Percentiles rank a stretch among this genome's conserved stretches.
Evolutionary conservation across 2,888 invertebrate genomes (phyloP).

Genomic region (Camptogramma bilineatum): DNA sequence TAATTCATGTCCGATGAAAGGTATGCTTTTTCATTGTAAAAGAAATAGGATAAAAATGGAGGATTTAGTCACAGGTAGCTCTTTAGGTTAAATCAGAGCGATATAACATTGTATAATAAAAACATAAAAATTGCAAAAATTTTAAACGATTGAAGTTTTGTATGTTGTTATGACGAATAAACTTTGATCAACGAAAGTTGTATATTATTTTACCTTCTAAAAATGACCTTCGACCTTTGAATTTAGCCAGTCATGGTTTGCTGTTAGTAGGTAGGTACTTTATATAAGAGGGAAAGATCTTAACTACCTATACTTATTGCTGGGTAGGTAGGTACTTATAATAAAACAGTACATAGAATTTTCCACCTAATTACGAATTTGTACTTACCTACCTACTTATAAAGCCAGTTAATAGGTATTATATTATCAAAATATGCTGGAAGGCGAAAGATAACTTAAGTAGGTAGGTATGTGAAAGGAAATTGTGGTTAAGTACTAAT

Average conservation of each 20-base stretch:
- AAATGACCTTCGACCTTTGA: background rate
- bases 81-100: constrained; percentile 68
- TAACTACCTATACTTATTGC: too few species aligned
- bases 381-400: too few species aligned
- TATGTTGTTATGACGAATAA: constrained; percentile 68
- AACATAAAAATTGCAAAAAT: constrained; percentile 79
- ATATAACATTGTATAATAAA: constrained; percentile 75
- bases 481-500: constrained; percentile 20
- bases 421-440: too few species aligned
- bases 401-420: too few species aligned
- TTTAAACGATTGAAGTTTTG: constrained; percentile 73
- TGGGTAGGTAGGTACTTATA: too few species aligned
- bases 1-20: constrained; percentile 65
- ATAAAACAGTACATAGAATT: too few species aligned
- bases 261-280: background rate
- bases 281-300: too few species aligned
- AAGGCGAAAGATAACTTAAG: too few species aligned
- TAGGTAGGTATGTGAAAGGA: constrained; percentile 14
- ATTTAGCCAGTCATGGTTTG: background rate
- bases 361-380: too few species aligned
- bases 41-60: constrained; percentile 68
- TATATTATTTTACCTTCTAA: constrained; percentile 57
- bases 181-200: constrained; percentile 69
- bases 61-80: constrained; percentile 77
- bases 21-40: constrained; percentile 66